Base-by-base conservation (phyloP, 1,140 invertebrate genomes). In the Tetramorium parvispinum region DNA sequence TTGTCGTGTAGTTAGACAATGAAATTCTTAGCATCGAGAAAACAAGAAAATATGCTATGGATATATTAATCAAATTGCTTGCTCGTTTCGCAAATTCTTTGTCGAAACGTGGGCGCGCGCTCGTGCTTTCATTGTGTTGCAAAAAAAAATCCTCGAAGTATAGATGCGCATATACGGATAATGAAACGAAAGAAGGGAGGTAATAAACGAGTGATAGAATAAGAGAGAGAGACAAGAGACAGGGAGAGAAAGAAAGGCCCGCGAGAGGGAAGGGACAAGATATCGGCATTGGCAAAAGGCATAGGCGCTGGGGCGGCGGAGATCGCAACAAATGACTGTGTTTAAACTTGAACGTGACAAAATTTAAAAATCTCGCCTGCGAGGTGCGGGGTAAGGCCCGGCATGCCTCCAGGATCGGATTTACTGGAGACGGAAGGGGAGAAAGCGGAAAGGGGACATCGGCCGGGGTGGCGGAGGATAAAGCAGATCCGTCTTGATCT, bases 321-420 rank as follows among this genome's bases (percentile, higher is more conserved):
- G 92, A 93, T 93, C 92, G 87, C 87, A 92, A 93, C 94, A 95
- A 95, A 95, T 95, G 92, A 95, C 94, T 95, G 94, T 95, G 94
- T 95, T 95, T 95, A 95, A 95, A 94, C 92, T 93, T 93, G 94
- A 95, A 95, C 94, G 94, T 95, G 94, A 95, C 94, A 95, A 95
- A 95, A 95, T 95, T 95, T 94, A 93, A 94, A 95, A 95, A 95
- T 94, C 92, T 88, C 89, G 88, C 88, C 86, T 82, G 82, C 83
- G 75, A 73, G 79, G 53, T 43, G 88, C 55, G 75, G 66, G 59
- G 61, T 61, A 43, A 76, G 68, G 73, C 77, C 76, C 77, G 13
- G 77, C 53, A n/a, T 46, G 51, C 79, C 79, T 83, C 66, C 79
- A 83, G 79, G 79, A 83, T 83, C 79, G 53, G 53, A 83, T 83